These are phyloP conservation scores for Danio jaintianensis DNA, from an alignment of 2,797 vertebrate genomes.

Conservation along the genomic window DNA sequence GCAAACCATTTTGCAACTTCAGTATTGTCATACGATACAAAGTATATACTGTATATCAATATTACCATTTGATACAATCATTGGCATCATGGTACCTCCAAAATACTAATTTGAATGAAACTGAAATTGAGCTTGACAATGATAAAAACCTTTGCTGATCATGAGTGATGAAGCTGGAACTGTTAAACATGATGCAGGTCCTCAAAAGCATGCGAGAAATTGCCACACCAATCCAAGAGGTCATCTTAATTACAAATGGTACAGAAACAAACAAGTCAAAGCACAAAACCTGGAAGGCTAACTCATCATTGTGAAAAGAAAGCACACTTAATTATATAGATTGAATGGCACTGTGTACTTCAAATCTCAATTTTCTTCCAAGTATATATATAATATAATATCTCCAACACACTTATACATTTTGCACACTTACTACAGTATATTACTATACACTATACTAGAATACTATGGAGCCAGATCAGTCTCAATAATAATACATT, in stretches of 20 bases:
- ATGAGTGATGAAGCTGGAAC: conserved; percentile 42
- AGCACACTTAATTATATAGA: background rate
- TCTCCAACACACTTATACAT: no score
- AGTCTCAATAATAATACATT: no score
- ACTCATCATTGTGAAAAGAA: background rate
- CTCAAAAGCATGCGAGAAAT: conserved; percentile 81
- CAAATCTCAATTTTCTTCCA: no score
- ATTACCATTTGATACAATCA: background rate
- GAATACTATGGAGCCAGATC: no score
- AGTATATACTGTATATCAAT: background rate
- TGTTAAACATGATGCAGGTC: conserved; percentile 49
- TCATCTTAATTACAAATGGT: conserved; percentile 73
- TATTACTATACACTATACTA: no score
- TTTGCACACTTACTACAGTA: no score
- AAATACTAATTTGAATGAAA: background rate
- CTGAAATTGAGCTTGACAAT: background rate
- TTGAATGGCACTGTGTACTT: no score
- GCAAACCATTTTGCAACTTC: background rate
- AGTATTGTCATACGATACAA: background rate
- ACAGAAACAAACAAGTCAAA: conserved; percentile 33
- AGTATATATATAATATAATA: no score
- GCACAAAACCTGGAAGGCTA: background rate
- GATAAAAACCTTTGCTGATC: background rate
- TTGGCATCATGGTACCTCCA: background rate
- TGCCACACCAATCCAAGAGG: conserved; percentile 83